phyloP scores from a whole-genome alignment of 2,888 invertebrate species.

The Aleiodes testaceus region DNA sequence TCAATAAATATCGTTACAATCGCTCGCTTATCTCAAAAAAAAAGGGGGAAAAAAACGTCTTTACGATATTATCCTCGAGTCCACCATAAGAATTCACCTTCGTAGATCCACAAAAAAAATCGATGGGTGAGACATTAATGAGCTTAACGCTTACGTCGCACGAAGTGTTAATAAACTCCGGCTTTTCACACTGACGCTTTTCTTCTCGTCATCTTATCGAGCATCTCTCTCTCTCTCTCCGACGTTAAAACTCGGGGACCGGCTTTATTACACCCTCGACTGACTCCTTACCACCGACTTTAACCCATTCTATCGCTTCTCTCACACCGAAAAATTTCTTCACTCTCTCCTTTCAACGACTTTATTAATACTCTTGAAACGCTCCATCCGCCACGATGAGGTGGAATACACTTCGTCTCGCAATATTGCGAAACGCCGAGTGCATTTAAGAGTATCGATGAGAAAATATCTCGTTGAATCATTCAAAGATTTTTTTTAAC shows the following conservation, averaged over 20 bases:
- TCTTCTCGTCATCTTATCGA: conserved; percentile 52
- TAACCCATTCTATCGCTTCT: background rate
- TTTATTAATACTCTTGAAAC: conserved; percentile 50
- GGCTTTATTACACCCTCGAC: conserved; percentile 36
- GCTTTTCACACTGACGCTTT: conserved; percentile 52
- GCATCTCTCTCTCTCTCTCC: conserved; percentile 26
- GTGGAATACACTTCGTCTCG: conserved; percentile 47
- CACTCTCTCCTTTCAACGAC: conserved; percentile 46
- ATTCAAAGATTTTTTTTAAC: conserved; percentile 17
- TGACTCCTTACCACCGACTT: conserved; percentile 1
- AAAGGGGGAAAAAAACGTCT: no score
- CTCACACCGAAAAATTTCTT: conserved; percentile 14
- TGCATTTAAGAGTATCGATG: conserved; percentile 30
- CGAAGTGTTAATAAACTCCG: conserved; percentile 58
- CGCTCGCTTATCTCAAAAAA: no score
- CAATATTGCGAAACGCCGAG: conserved; percentile 47
- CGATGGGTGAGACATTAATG: conserved; percentile 53
- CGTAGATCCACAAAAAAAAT: conserved; percentile 40
- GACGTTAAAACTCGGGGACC: conserved; percentile 23
- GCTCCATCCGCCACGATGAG: conserved; percentile 34
- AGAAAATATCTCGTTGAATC: conserved; percentile 21
- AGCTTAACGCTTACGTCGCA: conserved; percentile 51
- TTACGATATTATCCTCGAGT: conserved; percentile 13
- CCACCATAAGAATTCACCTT: conserved; percentile 5
- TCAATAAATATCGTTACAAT: no score